Percentiles rank a stretch among this genome's conserved stretches.
Evolutionary conservation across 2,888 invertebrate genomes (phyloP).

Genomic region (Zeuzera pyrina): DNA sequence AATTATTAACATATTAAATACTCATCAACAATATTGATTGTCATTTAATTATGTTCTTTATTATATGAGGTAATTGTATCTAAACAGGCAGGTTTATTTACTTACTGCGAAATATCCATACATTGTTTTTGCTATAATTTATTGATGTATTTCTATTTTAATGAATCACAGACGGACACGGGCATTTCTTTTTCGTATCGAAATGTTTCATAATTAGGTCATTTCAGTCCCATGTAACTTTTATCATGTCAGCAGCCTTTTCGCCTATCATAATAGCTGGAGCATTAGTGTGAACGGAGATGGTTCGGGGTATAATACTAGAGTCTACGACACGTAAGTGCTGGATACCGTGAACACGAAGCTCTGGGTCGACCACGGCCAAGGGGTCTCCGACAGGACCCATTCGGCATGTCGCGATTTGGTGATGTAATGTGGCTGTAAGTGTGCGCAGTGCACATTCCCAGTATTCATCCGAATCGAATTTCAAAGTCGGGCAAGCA

Average conservation of each 20-base stretch:
- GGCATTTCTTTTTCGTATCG: too few species aligned
- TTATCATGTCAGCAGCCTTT: conserved; percentile 71
- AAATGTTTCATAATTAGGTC: too few species aligned
- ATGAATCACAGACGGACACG: too few species aligned
- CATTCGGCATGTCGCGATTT: conserved; percentile 78
- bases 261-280: conserved; percentile 73
- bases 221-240: conserved; percentile 43
- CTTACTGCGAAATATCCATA: too few species aligned
- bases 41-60: too few species aligned
- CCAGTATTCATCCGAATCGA: conserved; percentile 76
- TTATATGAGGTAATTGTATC: too few species aligned
- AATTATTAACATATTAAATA: too few species aligned
- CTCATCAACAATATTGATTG: too few species aligned
- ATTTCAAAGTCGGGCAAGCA: conserved; percentile 65
- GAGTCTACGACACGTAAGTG: conserved; percentile 68
- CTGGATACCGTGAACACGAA: conserved; percentile 61
- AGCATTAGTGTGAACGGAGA: conserved; percentile 69
- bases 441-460: conserved; percentile 75
- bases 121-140: too few species aligned
- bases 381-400: conserved; percentile 71
- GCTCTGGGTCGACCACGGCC: conserved; percentile 76
- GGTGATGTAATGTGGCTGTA: conserved; percentile 76
- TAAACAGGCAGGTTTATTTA: too few species aligned
- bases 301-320: conserved; percentile 68
- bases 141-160: too few species aligned